Evolutionary conservation across 1,140 invertebrate species (phyloP), one percentile per base, ranked within the genome.

Genomic region (Eciton burchellii): DNA sequence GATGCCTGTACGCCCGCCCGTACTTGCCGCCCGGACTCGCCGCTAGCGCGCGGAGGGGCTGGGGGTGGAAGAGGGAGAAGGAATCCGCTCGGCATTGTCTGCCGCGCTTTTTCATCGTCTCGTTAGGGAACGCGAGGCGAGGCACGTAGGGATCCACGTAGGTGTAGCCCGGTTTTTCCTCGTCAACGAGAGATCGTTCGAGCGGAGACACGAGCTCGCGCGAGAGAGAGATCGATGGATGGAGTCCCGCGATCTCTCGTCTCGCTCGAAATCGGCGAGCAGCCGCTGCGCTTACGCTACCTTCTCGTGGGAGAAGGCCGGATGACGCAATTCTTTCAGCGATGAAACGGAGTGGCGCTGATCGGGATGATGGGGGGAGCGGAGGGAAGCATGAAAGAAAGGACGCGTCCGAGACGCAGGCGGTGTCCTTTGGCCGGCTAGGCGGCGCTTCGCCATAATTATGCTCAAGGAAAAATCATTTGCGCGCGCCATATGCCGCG

Each of bases 361-460:
- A n/a, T n/a, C n/a, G n/a, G n/a, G n/a, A n/a, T n/a, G n/a, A n/a
- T n/a, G n/a, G n/a, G n/a, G n/a, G n/a, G 45, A 9, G 19, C 5
- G 24, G 24, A 60, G 68, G 47, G 45, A 74, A 57, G 56, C 41
- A 16, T 21, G n/a, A 26, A 41, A 63, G 35, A 45, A 66, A 83
- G 29, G 26, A 24, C 57, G 19, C 19, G 24, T 24, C 19, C 59
- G 26, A 68, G 60, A 6, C 35, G 83, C 83, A 29, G 68, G 70
- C 62, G 71, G 63, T 84, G 83, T 84, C 83, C 60, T 26, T 24
- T 70, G 45, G 49, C 35, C 77, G 62, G 41, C 54, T 74, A 63
- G 84, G 85, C 56, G 54, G 29, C n/a, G n/a, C n/a, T 87, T 88
- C 87, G 88, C 85, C 90, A 90, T 91, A 91, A 91, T 92, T 91